phyloP scores from a whole-genome alignment of 2,888 invertebrate species.

The Lasius fuliginosus region DNA sequence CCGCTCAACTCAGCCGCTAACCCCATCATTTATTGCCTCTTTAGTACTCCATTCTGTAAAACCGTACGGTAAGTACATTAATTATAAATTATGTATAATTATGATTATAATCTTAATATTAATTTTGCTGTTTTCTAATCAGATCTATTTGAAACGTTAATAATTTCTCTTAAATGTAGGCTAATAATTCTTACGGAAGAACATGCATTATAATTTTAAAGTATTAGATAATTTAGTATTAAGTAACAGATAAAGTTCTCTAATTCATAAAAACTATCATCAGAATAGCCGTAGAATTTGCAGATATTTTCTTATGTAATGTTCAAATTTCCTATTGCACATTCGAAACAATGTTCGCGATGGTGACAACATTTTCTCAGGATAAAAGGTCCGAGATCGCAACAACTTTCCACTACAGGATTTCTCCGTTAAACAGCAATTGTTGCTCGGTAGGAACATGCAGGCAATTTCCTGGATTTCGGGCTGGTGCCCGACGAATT shows the following conservation, averaged over 20 bases:
- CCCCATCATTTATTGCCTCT: conserved; percentile 97
- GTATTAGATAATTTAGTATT: background rate
- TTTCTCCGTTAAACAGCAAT: conserved; percentile 47
- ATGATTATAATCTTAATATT: conserved; percentile 3
- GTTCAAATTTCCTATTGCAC: background rate
- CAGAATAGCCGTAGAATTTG: background rate
- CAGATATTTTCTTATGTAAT: background rate
- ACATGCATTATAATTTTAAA: background rate
- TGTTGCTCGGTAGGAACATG: conserved; percentile 80
- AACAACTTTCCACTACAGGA: conserved; percentile 9
- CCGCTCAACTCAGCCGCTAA: conserved; percentile 98
- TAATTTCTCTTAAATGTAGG: background rate
- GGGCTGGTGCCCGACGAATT: conserved; percentile 82
- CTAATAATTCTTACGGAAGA: background rate
- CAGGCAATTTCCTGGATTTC: conserved; percentile 84
- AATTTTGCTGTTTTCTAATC: background rate
- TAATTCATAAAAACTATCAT: background rate
- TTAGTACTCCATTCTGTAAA: conserved; percentile 95
- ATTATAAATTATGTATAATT: background rate
- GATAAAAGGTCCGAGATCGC: background rate
- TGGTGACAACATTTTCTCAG: background rate
- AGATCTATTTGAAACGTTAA: background rate
- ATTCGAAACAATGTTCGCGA: background rate
- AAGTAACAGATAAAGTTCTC: background rate
- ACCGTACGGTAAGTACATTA: conserved; percentile 91